Conservation (phyloP, 2,888 invertebrate genomes). For the Polyommatus iphigenia region DNA sequence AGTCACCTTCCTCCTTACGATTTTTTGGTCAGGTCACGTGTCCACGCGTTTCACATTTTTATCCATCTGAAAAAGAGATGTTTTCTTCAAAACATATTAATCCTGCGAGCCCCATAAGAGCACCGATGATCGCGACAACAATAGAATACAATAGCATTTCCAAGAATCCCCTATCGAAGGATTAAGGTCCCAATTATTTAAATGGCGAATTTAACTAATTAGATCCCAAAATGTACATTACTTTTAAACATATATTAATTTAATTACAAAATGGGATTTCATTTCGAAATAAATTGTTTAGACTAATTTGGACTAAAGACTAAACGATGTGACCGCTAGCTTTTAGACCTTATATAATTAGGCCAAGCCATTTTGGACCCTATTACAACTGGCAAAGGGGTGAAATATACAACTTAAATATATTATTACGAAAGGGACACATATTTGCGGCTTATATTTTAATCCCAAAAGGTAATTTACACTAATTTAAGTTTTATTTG, state of each 20-base stretch:
- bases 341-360: neutral
- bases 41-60: too few species aligned
- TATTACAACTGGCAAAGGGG: neutral
- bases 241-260: neutral
- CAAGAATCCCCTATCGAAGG: too few species aligned
- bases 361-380: neutral
- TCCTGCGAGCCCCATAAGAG: too few species aligned
- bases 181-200: neutral
- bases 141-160: too few species aligned
- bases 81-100: too few species aligned
- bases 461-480: neutral
- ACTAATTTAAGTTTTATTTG: neutral
- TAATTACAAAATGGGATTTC: conserved; percentile 12
- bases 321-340: neutral
- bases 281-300: conserved; percentile 4
- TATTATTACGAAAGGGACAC: neutral
- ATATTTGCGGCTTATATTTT: conserved; percentile 1
- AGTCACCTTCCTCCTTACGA: too few species aligned
- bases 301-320: conserved; percentile 12
- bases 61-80: too few species aligned
- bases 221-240: neutral
- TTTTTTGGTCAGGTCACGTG: too few species aligned
- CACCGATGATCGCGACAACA: too few species aligned
- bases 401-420: neutral
- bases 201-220: neutral